Evolutionary conservation across 2,888 invertebrate genomes (phyloP).

Genomic region (Zele albiditarsus): DNA sequence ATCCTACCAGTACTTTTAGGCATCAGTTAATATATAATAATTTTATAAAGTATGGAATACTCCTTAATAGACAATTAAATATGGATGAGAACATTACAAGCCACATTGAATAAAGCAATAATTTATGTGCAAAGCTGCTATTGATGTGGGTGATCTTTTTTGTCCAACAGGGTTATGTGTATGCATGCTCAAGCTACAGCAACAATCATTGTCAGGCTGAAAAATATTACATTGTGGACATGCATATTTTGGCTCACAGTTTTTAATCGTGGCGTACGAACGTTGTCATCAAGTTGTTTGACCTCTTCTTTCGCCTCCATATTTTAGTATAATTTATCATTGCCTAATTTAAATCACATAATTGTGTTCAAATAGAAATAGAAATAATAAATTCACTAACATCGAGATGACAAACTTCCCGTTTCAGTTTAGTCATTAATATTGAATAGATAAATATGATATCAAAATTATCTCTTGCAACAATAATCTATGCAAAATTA

Average conservation of each 20-base stretch:
- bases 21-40: not conserved
- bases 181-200: slow-evolving; percentile 22
- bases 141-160: not conserved
- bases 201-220: slow-evolving; percentile 34
- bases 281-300: slow-evolving; percentile 46
- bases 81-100: not conserved
- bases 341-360: not conserved
- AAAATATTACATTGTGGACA: slow-evolving; percentile 24
- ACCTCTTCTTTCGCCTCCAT: slow-evolving; percentile 44
- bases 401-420: not conserved
- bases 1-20: not conserved
- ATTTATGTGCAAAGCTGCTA: not conserved
- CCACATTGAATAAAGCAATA: slow-evolving; percentile 6
- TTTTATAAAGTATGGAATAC: not conserved
- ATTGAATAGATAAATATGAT: too few species aligned
- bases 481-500: too few species aligned
- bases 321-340: slow-evolving; percentile 31
- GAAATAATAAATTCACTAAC: not conserved
- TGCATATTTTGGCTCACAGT: slow-evolving; percentile 52
- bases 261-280: slow-evolving; percentile 44
- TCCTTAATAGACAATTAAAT: not conserved
- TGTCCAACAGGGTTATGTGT: not conserved
- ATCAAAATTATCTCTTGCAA: too few species aligned
- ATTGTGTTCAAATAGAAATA: not conserved
- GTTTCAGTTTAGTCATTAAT: not conserved